A percentile compares a stretch with the other conserved stretches of the same genome.
phyloP scores from a whole-genome alignment of 2,113 vertebrate genomes.

The Pollachius pollachius region DNA sequence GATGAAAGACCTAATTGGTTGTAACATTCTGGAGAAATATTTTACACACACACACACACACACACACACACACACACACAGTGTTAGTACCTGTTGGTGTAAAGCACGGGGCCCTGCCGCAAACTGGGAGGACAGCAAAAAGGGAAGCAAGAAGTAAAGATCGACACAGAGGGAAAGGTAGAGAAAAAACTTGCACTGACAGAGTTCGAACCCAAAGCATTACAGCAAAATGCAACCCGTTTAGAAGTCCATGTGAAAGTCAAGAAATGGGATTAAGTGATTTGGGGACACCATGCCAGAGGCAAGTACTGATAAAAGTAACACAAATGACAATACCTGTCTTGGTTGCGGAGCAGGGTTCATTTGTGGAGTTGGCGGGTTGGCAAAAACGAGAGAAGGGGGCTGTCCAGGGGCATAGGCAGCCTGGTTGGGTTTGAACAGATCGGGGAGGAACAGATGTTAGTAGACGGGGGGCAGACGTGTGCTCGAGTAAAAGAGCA shows the following conservation, averaged over 20 bases:
- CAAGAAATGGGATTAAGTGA: slow-evolving; percentile 11
- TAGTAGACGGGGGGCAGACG: background rate
- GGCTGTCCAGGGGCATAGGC: slow-evolving; percentile 88
- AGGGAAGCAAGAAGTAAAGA: slow-evolving; percentile 67
- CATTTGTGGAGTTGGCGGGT: slow-evolving; percentile 90
- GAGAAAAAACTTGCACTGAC: slow-evolving; percentile 30
- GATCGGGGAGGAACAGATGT: background rate
- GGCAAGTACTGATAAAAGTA: background rate
- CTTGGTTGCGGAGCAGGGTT: slow-evolving; percentile 93
- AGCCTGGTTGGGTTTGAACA: slow-evolving; percentile 62
- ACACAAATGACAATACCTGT: slow-evolving; percentile 78
- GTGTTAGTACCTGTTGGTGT: slow-evolving; percentile 90
- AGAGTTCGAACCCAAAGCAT: slow-evolving; percentile 39
- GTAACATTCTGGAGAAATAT: too few species aligned
- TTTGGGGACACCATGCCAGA: background rate
- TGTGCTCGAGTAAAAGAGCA: background rate
- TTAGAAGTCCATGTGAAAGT: slow-evolving; percentile 31
- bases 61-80: background rate
- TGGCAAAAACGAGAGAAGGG: slow-evolving; percentile 90
- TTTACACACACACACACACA: slow-evolving; percentile 35
- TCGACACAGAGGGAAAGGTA: slow-evolving; percentile 44
- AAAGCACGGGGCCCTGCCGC: slow-evolving; percentile 88
- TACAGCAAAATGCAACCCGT: slow-evolving; percentile 29
- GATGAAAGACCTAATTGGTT: too few species aligned
- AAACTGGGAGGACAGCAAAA: slow-evolving; percentile 82